These are phyloP conservation scores for Coreius guichenoti DNA, from an alignment of 2,797 vertebrate species.

Conservation along the genomic window DNA sequence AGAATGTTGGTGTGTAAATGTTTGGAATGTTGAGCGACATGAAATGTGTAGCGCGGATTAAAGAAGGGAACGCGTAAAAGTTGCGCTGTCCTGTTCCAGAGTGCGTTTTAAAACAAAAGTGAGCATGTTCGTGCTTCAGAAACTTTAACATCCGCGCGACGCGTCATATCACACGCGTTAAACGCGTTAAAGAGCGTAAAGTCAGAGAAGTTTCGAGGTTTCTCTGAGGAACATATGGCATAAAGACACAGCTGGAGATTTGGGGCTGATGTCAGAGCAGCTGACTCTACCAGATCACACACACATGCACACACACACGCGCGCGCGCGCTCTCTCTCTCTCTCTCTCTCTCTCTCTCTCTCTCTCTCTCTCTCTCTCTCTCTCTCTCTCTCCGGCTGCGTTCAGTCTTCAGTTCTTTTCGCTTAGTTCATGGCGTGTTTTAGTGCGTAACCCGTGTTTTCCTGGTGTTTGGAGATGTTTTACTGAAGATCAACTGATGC, in stretches of 20 bases:
- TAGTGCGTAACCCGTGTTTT: too few species aligned
- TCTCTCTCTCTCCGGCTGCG: not conserved
- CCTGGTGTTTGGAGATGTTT: not conserved
- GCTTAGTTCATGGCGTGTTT: not conserved
- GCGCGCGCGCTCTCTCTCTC: not conserved
- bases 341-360: too few species aligned
- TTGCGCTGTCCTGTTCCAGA: slow-evolving; percentile 17
- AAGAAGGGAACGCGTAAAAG: not conserved
- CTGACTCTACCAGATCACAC: slow-evolving; percentile 95
- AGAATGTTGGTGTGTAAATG: too few species aligned
- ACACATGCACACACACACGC: slow-evolving; percentile 74
- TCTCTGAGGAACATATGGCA: slow-evolving; percentile 96
- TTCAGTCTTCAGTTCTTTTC: not conserved
- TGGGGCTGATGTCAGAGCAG: slow-evolving; percentile 99
- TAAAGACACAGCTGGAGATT: slow-evolving; percentile 99
- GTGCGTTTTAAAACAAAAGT: not conserved
- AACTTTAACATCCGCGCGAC: not conserved
- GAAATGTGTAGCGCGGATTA: not conserved
- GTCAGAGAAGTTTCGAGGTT: slow-evolving; percentile 72
- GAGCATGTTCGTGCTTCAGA: not conserved
- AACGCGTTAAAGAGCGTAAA: not conserved
- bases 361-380: not conserved
- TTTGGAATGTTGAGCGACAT: not conserved
- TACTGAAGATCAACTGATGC: not conserved
- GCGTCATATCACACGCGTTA: not conserved